A percentile compares a stretch with the other conserved stretches of the same genome.
Conservation (phyloP, 2,113 vertebrate species). For the Campylomormyrus tamandua region DNA sequence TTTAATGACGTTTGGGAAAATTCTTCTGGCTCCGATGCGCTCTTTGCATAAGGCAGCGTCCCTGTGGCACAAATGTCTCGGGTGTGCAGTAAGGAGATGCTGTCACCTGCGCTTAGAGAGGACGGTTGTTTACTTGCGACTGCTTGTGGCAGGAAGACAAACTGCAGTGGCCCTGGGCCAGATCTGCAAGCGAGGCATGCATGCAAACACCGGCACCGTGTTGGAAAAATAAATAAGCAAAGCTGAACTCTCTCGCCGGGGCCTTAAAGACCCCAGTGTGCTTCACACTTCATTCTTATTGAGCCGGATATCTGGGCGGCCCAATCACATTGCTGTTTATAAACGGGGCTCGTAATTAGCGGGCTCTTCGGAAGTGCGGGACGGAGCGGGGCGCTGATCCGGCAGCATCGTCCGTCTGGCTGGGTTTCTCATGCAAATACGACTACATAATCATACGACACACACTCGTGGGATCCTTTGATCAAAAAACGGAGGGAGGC, state of each 20-base stretch:
- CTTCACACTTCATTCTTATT: neutral
- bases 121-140: conserved; percentile 12
- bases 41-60: neutral
- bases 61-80: neutral
- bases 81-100: neutral
- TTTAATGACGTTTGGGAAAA: neutral
- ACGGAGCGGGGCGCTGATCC: neutral
- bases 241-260: no score
- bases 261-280: neutral
- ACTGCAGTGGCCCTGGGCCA: neutral
- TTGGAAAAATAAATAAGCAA: neutral
- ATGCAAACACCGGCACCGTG: neutral
- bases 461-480: conserved; percentile 18
- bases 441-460: conserved; percentile 3
- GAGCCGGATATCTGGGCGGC: neutral
- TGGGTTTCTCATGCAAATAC: conserved; percentile 16
- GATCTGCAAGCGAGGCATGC: neutral
- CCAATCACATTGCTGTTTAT: neutral
- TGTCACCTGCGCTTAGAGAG: neutral
- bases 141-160: conserved; percentile 15
- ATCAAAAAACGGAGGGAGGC: conserved; percentile 9
- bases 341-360: neutral
- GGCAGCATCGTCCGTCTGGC: neutral
- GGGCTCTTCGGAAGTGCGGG: neutral
- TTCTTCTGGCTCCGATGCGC: neutral